Base-by-base conservation (phyloP, 2,888 invertebrate genomes). In the Melanostoma mellinum region DNA sequence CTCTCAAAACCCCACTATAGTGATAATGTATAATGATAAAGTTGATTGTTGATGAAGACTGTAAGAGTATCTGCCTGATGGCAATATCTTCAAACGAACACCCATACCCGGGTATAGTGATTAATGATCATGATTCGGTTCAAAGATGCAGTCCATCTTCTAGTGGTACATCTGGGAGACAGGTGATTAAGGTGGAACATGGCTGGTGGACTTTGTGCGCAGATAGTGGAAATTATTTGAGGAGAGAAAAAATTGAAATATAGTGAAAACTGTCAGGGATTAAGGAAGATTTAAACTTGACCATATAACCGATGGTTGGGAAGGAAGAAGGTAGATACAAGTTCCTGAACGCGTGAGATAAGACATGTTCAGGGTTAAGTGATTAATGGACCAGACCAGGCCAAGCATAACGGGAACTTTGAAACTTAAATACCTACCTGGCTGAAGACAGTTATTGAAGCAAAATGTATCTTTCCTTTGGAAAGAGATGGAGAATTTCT, bases 101-200 rank as follows among this genome's bases (percentile, higher is more conserved):
- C 58, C 30, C 32, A 67, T 38, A 32, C 56, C 6, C 35, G 55
- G 32, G 8, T 52, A 69, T 56, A 6, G 73, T 82, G 82, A 82
- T 82, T 78, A 82, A 82, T 82, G 82, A 74, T 48, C 73, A 73
- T 35, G 69, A 63, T 77, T 69, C 46, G 56, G 56, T 73, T 68
- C 73, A 36, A 32, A 61, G 72, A 73, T 42, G 73, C 58, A 68
- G 77, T 73, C 56, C 56, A 78, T 82, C 73, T 74, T 73, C 46
- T 10, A 6, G 10, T 55, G 42, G 68, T 52, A 52, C 40, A 68
- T 44, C 61, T 67, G 60, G 67, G 44, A 68, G 77, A 68, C 72
- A 77, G 71, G 77, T 81, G 81, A 78, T 73, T 82, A 73, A 73
- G 72, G 50, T 56, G 48, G 65, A 44, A 72, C 72, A 81, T 65